phyloP scores from a whole-genome alignment of 2,888 invertebrate species.

The Agriotes lineatus region DNA sequence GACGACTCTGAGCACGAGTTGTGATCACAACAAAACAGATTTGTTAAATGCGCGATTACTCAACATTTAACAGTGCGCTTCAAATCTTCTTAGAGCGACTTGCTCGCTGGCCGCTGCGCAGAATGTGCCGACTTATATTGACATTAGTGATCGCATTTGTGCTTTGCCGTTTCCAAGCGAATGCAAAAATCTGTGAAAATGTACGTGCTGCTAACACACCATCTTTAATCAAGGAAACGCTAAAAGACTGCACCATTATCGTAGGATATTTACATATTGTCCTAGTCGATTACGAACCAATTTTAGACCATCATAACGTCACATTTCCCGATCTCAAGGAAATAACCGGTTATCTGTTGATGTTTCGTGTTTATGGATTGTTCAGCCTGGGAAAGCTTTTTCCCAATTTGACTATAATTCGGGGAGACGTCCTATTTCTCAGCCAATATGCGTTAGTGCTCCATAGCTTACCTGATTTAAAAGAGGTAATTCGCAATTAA shows the following conservation, averaged over 20 bases:
- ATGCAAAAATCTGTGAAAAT: slow-evolving; percentile 68
- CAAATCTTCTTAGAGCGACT: too few relatives aligned
- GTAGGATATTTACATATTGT: slow-evolving; percentile 83
- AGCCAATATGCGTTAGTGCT: slow-evolving; percentile 86
- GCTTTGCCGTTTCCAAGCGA: slow-evolving; percentile 8
- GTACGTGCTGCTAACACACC: slow-evolving; percentile 72
- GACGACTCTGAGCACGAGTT: not conserved
- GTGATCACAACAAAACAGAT: not conserved
- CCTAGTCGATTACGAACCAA: slow-evolving; percentile 70
- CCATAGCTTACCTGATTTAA: slow-evolving; percentile 75
- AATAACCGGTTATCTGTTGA: slow-evolving; percentile 86
- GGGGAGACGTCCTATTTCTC: slow-evolving; percentile 83
- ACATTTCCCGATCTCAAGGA: slow-evolving; percentile 81
- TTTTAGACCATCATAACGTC: slow-evolving; percentile 49
- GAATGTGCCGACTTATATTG: too few relatives aligned
- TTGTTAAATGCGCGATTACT: not conserved
- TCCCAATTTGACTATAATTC: slow-evolving; percentile 89
- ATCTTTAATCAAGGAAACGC: slow-evolving; percentile 60
- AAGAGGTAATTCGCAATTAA: slow-evolving; percentile 74
- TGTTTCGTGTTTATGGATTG: slow-evolving; percentile 82
- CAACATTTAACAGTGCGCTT: too few relatives aligned
- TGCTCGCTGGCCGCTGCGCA: too few relatives aligned
- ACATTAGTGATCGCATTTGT: too few relatives aligned
- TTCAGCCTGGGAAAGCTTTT: slow-evolving; percentile 81
- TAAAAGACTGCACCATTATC: slow-evolving; percentile 80